These are phyloP conservation scores for Centropus unirufus DNA, from an alignment of 2,113 vertebrate genomes.

Conservation along the genomic window DNA sequence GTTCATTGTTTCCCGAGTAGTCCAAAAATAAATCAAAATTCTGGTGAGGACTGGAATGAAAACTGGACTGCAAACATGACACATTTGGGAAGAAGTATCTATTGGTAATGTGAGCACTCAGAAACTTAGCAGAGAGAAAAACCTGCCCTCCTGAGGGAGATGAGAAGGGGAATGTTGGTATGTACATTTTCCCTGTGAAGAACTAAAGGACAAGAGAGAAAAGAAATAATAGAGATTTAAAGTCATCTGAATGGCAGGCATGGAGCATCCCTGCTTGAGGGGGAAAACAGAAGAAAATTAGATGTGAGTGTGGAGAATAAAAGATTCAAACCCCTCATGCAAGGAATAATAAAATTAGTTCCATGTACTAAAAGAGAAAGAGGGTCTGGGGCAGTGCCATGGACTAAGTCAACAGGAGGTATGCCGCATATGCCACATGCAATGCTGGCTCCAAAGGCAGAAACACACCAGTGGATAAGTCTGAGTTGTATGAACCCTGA, in stretches of 20 bases:
- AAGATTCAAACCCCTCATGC: accelerated
- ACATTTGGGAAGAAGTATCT: not conserved
- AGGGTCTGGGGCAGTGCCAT: not conserved
- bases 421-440: accelerated
- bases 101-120: accelerated
- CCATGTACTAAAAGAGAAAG: not conserved
- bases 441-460: not conserved
- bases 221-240: not conserved
- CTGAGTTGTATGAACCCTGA: not conserved
- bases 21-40: not conserved
- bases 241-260: not conserved
- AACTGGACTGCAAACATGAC: not conserved
- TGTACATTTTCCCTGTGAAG: not conserved
- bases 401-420: not conserved
- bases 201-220: not conserved
- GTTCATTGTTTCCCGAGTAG: not conserved
- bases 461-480: not conserved
- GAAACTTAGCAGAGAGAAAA: not conserved
- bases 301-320: not conserved
- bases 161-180: not conserved
- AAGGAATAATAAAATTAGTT: not conserved
- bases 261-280: not conserved
- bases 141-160: not conserved
- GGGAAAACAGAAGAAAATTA: not conserved
- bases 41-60: not conserved